Base-by-base conservation (phyloP, 2,113 vertebrate genomes). In the Phyllostomus hastatus region DNA sequence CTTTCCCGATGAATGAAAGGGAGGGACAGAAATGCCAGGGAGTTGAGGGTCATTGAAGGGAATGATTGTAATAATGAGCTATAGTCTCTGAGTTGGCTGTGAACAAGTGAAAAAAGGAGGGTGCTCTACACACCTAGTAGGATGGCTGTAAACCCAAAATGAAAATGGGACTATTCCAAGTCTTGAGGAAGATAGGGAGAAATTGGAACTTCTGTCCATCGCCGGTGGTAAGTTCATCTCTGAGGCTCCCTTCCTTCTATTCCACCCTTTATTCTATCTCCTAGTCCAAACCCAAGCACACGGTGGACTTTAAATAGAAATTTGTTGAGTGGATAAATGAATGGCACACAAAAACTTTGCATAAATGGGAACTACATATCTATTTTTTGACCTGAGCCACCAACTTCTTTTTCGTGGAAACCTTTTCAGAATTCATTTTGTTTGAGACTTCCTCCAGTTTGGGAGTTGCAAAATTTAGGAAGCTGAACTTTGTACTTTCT, bases 1-100 rank as follows among this genome's bases (percentile, higher is more conserved):
- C 17, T 83, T 54, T 64, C 28, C 15, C 1, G 7, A 5, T 38
- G 41, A 90, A 3, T 16, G 1, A 0, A 24, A 2, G 0, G 7
- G 26, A 33, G 1, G 16, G 35, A 38, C 15, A 88, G 43, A 41
- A 61, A 6, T 10, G 2, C 28, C 12, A 70, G 28, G 5, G 46
- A 31, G 24, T 5, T 26, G 10, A 52, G 4, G 5, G 26, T 19
- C 24, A 69, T 10, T 20, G 48, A 48, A 89, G 72, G 43, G 35
- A 67, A 5, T 16, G 10, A 31, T 57, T 78, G 0, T 28, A 26
- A 24, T 22, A 38, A 46, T 3, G 31, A 26, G 10, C 38, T 28
- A 10, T 10, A 67, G 16, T 31, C 1, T 61, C 43, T n/a, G 33
- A 46, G n/a, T 14, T 57, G 61, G 15, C 17, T 73, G 7, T 0